These are phyloP conservation scores for Patella caerulea DNA, from an alignment of 2,888 invertebrate species.

Conservation along the genomic window DNA sequence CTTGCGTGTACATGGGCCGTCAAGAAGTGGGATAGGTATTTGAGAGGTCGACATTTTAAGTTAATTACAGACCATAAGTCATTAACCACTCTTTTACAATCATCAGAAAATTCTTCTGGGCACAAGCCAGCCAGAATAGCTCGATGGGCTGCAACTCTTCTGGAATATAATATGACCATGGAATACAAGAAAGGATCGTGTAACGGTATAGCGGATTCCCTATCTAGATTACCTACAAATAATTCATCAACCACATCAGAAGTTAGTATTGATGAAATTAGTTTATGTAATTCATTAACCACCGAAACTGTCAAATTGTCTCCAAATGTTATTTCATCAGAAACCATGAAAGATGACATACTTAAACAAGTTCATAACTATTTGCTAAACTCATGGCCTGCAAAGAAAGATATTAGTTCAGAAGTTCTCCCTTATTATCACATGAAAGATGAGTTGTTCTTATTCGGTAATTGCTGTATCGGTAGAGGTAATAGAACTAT, in stretches of 20 bases:
- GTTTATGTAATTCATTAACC: not conserved
- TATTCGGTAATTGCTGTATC: not conserved
- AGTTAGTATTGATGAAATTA: not conserved
- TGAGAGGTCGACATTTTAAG: not conserved
- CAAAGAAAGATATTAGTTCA: no score
- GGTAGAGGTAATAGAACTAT: not conserved
- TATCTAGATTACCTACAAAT: no score
- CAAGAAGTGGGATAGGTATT: not conserved
- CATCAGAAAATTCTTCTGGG: not conserved
- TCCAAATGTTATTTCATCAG: not conserved
- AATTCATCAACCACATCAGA: not conserved
- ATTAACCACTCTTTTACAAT: not conserved
- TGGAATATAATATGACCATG: no score
- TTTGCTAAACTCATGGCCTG: not conserved
- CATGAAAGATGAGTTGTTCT: not conserved
- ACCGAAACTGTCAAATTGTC: not conserved
- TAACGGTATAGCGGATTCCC: no score
- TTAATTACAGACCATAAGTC: not conserved
- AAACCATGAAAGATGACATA: not conserved
- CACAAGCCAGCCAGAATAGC: no score
- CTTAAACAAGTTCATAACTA: not conserved
- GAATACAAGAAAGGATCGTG: no score
- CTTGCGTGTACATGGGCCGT: not conserved
- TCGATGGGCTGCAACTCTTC: no score
- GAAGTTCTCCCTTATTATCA: not conserved